Evolutionary conservation across 2,797 vertebrate genomes (phyloP).

Genomic region (Masticophis lateralis): DNA sequence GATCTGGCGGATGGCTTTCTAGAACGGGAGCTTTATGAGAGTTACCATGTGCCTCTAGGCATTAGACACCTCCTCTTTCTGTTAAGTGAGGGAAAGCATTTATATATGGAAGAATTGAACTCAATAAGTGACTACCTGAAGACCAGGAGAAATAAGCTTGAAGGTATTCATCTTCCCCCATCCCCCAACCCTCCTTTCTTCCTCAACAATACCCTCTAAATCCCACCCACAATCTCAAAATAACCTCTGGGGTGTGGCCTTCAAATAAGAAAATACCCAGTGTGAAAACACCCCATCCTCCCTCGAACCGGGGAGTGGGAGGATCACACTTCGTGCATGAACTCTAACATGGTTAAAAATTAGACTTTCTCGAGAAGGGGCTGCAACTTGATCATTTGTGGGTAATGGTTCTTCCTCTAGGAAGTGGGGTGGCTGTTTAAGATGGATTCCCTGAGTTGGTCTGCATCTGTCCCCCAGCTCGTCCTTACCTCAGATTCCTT

Average conservation of each 20-base stretch:
- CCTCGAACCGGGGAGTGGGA: no score
- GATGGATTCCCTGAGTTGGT: not conserved
- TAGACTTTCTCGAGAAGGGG: not conserved
- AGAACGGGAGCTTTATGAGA: conserved; percentile 68
- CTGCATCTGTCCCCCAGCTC: not conserved
- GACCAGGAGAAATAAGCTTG: conserved; percentile 70
- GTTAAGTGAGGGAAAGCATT: conserved; percentile 71
- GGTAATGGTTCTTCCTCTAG: not conserved
- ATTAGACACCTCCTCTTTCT: conserved; percentile 74
- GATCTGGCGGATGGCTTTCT: conserved; percentile 77
- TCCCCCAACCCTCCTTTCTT: not conserved
- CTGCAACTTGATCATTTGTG: not conserved
- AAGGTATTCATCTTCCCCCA: conserved; percentile 64
- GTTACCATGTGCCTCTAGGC: conserved; percentile 69
- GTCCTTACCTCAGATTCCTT: not conserved
- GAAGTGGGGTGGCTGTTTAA: not conserved
- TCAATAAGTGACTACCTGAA: conserved; percentile 68
- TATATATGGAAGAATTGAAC: conserved; percentile 72
- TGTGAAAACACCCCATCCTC: not conserved
- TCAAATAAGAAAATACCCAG: not conserved
- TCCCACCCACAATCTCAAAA: not conserved
- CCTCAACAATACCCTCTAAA: conserved; percentile 10
- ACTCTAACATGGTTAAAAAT: not conserved
- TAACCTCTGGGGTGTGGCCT: not conserved
- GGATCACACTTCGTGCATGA: not conserved